Conservation (phyloP, 2,888 invertebrate species). For the Megaustenia siamemsis region DNA sequence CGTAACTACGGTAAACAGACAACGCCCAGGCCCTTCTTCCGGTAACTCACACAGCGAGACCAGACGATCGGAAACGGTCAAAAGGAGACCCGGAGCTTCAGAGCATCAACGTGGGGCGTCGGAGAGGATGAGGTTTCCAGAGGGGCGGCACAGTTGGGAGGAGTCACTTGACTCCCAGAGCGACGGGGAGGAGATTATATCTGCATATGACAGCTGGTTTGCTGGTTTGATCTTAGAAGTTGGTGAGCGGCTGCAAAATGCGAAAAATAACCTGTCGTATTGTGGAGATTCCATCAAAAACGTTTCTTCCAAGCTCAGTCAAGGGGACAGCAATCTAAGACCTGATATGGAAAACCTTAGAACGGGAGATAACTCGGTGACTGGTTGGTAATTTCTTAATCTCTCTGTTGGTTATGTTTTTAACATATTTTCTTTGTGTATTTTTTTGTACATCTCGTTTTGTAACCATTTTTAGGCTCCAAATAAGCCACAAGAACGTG, state of each 20-base stretch:
- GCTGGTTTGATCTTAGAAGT: conserved; percentile 63
- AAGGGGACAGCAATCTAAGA: conserved; percentile 64
- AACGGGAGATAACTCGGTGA: conserved; percentile 58
- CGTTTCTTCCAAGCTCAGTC: conserved; percentile 62
- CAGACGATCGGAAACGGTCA: background rate
- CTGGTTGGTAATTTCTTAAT: conserved; percentile 47
- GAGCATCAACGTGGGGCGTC: background rate
- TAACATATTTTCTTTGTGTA: background rate
- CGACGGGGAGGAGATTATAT: background rate
- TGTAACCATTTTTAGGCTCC: too few species aligned
- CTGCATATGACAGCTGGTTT: background rate
- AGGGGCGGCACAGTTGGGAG: background rate
- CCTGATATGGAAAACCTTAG: conserved; percentile 65
- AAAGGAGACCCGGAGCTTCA: background rate
- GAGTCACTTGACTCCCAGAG: background rate
- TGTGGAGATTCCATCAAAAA: conserved; percentile 63
- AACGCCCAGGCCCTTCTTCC: background rate
- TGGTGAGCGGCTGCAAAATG: conserved; percentile 62
- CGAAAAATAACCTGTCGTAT: conserved; percentile 61
- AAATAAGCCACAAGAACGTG: too few species aligned
- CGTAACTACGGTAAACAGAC: background rate
- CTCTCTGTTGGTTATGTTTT: background rate
- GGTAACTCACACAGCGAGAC: background rate
- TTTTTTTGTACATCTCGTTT: background rate
- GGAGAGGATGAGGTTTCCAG: background rate